Evolutionary conservation across 2,113 vertebrate genomes (phyloP).

Genomic region (Cebus imitator): DNA sequence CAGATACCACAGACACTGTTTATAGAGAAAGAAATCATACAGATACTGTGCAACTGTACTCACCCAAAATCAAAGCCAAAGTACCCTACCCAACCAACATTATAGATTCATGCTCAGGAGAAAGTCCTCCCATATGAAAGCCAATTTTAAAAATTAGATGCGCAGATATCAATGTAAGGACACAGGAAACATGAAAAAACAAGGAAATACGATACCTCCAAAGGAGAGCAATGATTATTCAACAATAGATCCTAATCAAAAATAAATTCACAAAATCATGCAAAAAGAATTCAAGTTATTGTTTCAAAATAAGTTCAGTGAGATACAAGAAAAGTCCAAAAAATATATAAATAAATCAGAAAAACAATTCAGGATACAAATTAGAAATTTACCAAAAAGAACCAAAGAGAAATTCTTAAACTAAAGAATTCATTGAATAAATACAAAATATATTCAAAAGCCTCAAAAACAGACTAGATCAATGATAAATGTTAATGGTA

Average conservation of each 20-base stretch:
- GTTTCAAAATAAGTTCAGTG: neutral
- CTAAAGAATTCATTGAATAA: too few species aligned
- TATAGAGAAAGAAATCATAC: neutral
- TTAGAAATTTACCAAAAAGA: neutral
- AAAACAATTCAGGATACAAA: neutral
- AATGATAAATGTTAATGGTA: too few species aligned
- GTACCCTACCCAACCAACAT: neutral
- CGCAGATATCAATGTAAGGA: neutral
- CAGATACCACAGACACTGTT: neutral
- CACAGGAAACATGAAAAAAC: neutral
- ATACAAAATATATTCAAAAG: too few species aligned
- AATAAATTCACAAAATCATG: neutral
- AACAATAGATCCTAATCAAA: neutral
- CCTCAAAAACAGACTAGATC: too few species aligned
- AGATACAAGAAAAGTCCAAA: neutral
- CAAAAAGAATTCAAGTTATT: neutral
- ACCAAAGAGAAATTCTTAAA: too few species aligned
- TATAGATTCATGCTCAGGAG: neutral
- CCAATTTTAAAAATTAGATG: neutral
- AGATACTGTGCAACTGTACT: neutral
- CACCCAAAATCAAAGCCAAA: neutral
- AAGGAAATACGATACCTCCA: neutral
- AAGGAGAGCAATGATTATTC: neutral
- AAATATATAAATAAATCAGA: neutral
- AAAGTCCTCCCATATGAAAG: neutral